phyloP scores from a whole-genome alignment of 2,888 invertebrate species.

The Ommatoiulus sabulosus region DNA sequence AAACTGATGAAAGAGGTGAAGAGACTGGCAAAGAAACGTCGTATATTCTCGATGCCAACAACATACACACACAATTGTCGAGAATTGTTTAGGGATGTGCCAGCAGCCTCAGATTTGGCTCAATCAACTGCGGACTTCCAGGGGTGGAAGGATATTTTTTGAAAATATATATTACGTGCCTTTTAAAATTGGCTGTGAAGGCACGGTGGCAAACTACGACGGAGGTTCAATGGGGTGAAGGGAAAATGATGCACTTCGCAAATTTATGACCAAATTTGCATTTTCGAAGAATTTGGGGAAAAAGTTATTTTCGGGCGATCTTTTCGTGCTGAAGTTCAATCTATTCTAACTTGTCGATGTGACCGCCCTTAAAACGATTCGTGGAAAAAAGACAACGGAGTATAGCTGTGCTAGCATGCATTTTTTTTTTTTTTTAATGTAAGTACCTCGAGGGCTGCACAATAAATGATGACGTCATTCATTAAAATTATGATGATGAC shows the following conservation, averaged over 20 bases:
- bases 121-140: background rate
- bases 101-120: conserved; percentile 12
- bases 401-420: no score
- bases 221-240: background rate
- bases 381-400: background rate
- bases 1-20: conserved; percentile 45
- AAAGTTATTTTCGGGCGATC: background rate
- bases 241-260: background rate
- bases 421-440: no score
- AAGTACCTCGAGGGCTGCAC: no score
- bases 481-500: no score
- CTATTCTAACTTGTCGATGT: background rate
- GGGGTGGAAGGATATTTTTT: conserved; percentile 48
- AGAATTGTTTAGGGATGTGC: conserved; percentile 48
- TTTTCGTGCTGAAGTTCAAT: background rate
- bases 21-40: conserved; percentile 14
- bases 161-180: background rate
- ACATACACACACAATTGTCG: conserved; percentile 47
- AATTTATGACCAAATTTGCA: conserved; percentile 38
- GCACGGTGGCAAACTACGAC: background rate
- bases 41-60: conserved; percentile 47
- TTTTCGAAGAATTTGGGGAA: background rate
- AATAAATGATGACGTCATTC: no score
- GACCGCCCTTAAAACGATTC: background rate
- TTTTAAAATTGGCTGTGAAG: conserved; percentile 33